A percentile compares a stretch with the other conserved stretches of the same genome.
Evolutionary conservation across 2,113 vertebrate species (phyloP).

Genomic region (Galbula dea): DNA sequence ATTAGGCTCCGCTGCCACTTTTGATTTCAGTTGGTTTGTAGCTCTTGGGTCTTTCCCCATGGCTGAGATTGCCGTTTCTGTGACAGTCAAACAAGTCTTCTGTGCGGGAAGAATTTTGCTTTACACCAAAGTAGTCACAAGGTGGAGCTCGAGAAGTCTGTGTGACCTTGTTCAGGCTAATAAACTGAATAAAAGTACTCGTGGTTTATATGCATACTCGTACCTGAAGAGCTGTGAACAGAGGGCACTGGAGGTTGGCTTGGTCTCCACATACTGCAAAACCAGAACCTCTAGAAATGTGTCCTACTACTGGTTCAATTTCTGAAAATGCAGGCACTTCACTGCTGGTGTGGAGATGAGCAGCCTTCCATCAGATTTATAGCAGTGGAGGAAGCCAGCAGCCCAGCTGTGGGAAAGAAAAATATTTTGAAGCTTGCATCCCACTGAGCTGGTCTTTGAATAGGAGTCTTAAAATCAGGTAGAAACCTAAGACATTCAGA

Average conservation of each 20-base stretch:
- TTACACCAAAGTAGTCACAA: constrained; percentile 36
- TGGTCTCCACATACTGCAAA: not conserved
- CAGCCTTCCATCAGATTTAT: not conserved
- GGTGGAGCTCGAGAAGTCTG: constrained; percentile 53
- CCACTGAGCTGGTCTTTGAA: not conserved
- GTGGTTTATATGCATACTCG: accelerated
- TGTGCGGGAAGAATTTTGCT: not conserved
- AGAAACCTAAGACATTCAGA: not conserved
- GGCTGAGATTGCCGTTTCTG: not conserved
- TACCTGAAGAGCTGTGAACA: not conserved
- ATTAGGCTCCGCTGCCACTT: not conserved
- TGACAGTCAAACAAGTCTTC: not conserved
- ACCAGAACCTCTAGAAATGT: not conserved
- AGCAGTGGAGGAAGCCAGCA: not conserved
- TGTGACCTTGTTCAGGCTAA: not conserved
- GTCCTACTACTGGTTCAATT: not conserved
- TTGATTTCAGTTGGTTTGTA: not conserved
- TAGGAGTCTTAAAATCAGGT: not conserved
- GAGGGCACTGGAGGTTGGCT: not conserved
- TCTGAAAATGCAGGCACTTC: not conserved
- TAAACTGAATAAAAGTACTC: not conserved
- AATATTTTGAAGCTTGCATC: not conserved
- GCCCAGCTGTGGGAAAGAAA: not conserved
- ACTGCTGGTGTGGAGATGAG: not conserved
- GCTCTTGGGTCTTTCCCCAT: not conserved